phyloP scores from a whole-genome alignment of 2,113 vertebrate genomes.

The Progne subis region DNA sequence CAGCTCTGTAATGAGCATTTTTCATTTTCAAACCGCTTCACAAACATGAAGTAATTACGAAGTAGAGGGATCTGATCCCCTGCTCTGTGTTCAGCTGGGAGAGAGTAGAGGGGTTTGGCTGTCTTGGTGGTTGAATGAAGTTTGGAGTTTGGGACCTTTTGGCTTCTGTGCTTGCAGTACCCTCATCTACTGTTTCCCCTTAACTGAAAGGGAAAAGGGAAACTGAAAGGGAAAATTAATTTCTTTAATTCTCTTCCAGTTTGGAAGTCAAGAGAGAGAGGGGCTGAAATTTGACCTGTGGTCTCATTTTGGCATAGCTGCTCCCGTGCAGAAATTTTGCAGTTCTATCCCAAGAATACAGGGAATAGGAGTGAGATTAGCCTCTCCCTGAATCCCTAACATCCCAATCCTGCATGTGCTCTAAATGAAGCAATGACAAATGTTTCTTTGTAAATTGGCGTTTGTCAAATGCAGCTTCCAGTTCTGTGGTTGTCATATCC shows the following conservation, averaged over 20 bases:
- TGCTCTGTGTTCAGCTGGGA: conserved; percentile 19
- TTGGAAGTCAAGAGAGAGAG: background rate
- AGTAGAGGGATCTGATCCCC: conserved; percentile 35
- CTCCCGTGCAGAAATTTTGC: background rate
- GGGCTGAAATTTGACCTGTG: background rate
- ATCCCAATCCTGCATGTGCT: background rate
- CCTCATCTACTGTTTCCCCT: background rate
- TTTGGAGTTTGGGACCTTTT: conserved; percentile 54
- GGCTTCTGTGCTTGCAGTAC: background rate
- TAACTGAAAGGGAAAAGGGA: background rate
- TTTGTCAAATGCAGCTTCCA: background rate
- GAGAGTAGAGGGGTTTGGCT: background rate
- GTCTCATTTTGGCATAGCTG: background rate
- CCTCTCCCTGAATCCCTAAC: background rate
- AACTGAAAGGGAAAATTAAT: background rate
- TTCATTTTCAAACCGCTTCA: conserved; percentile 48
- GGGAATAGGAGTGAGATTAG: background rate
- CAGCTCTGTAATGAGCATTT: conserved; percentile 60
- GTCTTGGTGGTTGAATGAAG: background rate
- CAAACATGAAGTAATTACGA: conserved; percentile 55
- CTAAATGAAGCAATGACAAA: background rate
- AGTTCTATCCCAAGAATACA: background rate
- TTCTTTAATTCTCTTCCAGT: background rate
- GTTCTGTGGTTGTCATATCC: background rate
- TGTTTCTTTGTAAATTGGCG: background rate